phyloP scores from a whole-genome alignment of 2,888 invertebrate genomes.

The Aplocera efformata region DNA sequence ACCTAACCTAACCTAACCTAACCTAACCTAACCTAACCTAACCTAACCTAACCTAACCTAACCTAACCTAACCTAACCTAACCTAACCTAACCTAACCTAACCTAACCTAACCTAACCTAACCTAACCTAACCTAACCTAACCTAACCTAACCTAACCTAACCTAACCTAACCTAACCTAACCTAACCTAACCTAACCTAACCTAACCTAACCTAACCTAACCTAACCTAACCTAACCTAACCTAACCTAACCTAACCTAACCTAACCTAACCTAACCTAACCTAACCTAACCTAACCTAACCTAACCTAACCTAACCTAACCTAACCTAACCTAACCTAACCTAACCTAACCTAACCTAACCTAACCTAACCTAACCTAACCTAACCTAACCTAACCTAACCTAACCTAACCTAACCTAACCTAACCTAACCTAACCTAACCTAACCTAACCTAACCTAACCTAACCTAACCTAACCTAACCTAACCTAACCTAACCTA shows the following conservation, averaged over 20 bases:
- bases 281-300: slow-evolving; percentile 18
- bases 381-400: slow-evolving; percentile 14
- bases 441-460: slow-evolving; percentile 21
- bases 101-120: slow-evolving; percentile 4
- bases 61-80: slow-evolving; percentile 2
- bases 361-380: slow-evolving; percentile 22
- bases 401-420: slow-evolving; percentile 13
- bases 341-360: slow-evolving; percentile 19
- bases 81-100: slow-evolving; percentile 2
- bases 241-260: slow-evolving; percentile 20
- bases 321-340: slow-evolving; percentile 18
- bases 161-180: slow-evolving; percentile 20
- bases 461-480: slow-evolving; percentile 9
- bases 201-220: slow-evolving; percentile 20
- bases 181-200: slow-evolving; percentile 19
- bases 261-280: slow-evolving; percentile 20
- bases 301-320: slow-evolving; percentile 21
- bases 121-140: slow-evolving; percentile 2
- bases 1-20: slow-evolving; percentile 2
- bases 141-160: slow-evolving; percentile 13
- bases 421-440: slow-evolving; percentile 15
- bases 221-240: slow-evolving; percentile 20
- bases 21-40: slow-evolving; percentile 2
- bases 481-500: slow-evolving; percentile 1
- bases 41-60: slow-evolving; percentile 2